Evolutionary conservation across 2,113 vertebrate genomes (phyloP).

Genomic region (Dascyllus trimaculatus): DNA sequence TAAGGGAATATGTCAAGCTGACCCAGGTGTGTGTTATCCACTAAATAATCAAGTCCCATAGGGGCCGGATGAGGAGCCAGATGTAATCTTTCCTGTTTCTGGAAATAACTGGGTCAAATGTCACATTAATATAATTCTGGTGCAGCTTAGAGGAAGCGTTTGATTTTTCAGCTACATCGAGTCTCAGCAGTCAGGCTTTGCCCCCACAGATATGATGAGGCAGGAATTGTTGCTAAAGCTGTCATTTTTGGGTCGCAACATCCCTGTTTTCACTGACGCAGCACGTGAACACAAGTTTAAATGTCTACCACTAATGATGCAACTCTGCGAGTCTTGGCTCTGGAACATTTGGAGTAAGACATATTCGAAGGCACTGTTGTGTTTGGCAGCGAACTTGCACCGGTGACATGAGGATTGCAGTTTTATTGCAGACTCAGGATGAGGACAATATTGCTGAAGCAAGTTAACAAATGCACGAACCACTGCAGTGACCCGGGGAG

Average conservation of each 20-base stretch:
- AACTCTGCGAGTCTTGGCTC: not conserved
- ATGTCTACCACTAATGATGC: not conserved
- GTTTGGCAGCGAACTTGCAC: not conserved
- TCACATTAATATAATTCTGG: not conserved
- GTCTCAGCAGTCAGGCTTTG: not conserved
- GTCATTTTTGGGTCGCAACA: not conserved
- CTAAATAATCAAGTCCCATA: not conserved
- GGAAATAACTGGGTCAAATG: not conserved
- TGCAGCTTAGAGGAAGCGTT: not conserved
- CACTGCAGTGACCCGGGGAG: not conserved
- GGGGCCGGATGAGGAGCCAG: not conserved
- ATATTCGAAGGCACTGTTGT: slow-evolving; percentile 6
- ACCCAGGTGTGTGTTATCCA: not conserved
- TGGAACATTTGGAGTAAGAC: slow-evolving; percentile 2
- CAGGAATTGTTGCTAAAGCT: slow-evolving; percentile 2
- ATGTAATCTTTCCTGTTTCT: not conserved
- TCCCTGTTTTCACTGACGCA: not conserved
- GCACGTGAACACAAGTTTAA: slow-evolving; percentile 4
- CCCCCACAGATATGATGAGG: not conserved
- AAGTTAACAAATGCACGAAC: slow-evolving; percentile 10
- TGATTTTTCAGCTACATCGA: not conserved
- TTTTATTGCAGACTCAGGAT: slow-evolving; percentile 20
- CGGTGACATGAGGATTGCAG: slow-evolving; percentile 11
- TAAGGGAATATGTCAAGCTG: not conserved
- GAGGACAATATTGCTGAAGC: slow-evolving; percentile 9